A percentile compares a stretch with the other conserved stretches of the same genome.
These are phyloP conservation scores for Papio anubis DNA, from an alignment of 2,113 vertebrate species.

Conservation along the genomic window DNA sequence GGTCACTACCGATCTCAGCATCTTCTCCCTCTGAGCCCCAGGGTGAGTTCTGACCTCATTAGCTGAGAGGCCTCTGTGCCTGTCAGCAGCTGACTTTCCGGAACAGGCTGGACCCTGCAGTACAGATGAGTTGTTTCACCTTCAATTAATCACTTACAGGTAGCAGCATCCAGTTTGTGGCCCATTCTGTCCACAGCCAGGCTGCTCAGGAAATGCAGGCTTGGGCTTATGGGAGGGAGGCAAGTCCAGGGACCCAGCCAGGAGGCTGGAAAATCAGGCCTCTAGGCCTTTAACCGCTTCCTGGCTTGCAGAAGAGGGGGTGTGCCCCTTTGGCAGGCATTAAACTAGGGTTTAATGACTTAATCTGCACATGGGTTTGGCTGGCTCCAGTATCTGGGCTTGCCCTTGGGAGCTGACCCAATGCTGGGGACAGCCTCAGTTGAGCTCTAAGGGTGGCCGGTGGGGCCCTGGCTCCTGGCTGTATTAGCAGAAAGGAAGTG, in stretches of 20 bases:
- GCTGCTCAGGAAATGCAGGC: background rate
- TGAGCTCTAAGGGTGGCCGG: background rate
- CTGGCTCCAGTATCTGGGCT: background rate
- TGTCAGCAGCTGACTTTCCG: background rate
- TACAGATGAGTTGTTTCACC: slow-evolving; percentile 22
- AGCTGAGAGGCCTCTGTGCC: background rate
- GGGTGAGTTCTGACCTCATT: slow-evolving; percentile 52
- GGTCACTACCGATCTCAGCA: background rate
- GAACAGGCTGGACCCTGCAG: background rate
- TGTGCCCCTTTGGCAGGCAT: background rate
- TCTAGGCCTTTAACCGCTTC: background rate
- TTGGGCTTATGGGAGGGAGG: background rate
- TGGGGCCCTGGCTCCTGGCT: background rate
- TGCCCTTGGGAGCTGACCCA: background rate
- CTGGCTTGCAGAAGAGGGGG: background rate
- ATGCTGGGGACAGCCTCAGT: background rate
- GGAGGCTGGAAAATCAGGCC: background rate
- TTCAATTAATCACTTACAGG: slow-evolving; percentile 36
- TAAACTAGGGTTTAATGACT: background rate
- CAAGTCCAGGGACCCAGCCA: background rate
- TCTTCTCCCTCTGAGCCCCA: background rate
- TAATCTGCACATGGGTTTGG: background rate
- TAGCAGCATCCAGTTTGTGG: background rate
- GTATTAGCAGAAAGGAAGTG: background rate
- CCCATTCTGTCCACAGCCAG: background rate